phyloP scores from a whole-genome alignment of 2,113 vertebrate genomes.

The Catharus minimus region DNA sequence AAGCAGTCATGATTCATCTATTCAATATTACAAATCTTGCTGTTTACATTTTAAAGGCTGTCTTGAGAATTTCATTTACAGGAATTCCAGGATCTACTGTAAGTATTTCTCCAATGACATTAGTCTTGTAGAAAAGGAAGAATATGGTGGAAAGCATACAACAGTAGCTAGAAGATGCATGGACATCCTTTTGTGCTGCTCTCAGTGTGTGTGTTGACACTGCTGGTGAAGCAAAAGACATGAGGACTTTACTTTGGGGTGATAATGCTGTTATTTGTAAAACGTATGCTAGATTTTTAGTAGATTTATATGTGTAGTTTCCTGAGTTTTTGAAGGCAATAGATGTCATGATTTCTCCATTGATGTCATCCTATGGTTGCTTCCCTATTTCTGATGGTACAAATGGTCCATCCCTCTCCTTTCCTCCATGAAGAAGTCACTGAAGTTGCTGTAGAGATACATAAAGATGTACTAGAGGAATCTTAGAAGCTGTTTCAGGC shows the following conservation, averaged over 20 bases:
- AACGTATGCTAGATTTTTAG: background rate
- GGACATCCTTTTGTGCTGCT: background rate
- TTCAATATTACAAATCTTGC: background rate
- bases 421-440: background rate
- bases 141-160: background rate
- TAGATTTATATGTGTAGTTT: background rate
- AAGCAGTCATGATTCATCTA: background rate
- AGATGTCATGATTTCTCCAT: background rate
- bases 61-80: background rate
- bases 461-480: background rate
- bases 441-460: background rate
- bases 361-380: fast-evolving
- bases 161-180: background rate
- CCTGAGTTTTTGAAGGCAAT: background rate
- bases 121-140: background rate
- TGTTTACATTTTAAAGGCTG: background rate
- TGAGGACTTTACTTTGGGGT: background rate
- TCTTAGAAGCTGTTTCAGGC: background rate
- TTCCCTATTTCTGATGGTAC: background rate
- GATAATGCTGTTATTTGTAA: background rate
- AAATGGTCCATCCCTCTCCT: background rate
- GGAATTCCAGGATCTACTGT: background rate
- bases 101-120: background rate
- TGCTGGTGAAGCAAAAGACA: background rate
- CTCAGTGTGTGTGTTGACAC: background rate